Conservation (phyloP, 2,113 vertebrate species). For the Brachyhypopomus occidentalis region DNA sequence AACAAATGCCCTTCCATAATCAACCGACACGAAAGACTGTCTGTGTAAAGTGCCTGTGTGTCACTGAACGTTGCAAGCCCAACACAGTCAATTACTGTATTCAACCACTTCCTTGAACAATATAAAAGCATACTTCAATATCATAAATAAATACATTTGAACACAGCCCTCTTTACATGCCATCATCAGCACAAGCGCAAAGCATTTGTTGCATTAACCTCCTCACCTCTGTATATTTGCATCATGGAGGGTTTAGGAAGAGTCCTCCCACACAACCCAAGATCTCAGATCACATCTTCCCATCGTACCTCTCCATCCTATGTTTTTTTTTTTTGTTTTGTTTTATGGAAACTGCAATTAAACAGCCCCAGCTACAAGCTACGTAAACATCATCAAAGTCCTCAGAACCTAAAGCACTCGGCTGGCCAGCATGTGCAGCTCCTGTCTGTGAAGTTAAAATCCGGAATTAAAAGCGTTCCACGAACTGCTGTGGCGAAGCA, state of each 20-base stretch:
- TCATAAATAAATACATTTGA: slow-evolving; percentile 31
- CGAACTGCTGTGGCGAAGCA: slow-evolving; percentile 20
- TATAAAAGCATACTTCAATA: slow-evolving; percentile 39
- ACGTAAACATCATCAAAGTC: slow-evolving; percentile 39
- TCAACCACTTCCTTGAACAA: slow-evolving; percentile 40
- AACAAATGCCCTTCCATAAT: slow-evolving; percentile 30
- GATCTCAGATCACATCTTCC: slow-evolving; percentile 46
- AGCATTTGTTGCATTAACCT: slow-evolving; percentile 54
- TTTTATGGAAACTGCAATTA: slow-evolving; percentile 36
- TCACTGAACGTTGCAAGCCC: slow-evolving; percentile 15
- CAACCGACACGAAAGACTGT: background rate
- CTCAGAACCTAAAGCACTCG: background rate
- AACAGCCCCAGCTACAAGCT: slow-evolving; percentile 34
- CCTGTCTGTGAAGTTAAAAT: slow-evolving; percentile 28
- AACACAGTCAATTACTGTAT: slow-evolving; percentile 37
- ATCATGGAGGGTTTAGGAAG: slow-evolving; percentile 40
- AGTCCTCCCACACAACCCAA: slow-evolving; percentile 51
- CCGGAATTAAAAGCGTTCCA: slow-evolving; percentile 30
- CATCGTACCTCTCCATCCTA: slow-evolving; percentile 19
- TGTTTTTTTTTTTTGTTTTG: background rate
- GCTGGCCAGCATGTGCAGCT: background rate
- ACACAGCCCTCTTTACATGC: slow-evolving; percentile 7
- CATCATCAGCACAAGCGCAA: slow-evolving; percentile 35
- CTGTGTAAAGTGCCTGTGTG: slow-evolving; percentile 6
- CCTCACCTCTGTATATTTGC: slow-evolving; percentile 45